Conservation (phyloP, 2,113 vertebrate species). For the Aplodontia rufa region DNA sequence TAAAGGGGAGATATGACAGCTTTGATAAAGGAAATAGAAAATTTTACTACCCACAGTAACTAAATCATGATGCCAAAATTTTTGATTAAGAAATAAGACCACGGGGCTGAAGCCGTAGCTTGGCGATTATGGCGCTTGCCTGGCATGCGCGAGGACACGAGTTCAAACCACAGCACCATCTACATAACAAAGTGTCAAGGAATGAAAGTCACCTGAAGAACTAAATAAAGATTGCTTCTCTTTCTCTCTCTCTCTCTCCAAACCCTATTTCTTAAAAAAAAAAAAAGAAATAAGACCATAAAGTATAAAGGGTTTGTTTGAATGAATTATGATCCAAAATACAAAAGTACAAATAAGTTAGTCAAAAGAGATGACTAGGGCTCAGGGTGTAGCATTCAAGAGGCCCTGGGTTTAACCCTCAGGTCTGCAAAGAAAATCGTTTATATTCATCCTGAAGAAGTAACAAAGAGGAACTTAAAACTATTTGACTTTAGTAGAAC, state of each 20-base stretch:
- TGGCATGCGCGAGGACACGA: too few species aligned
- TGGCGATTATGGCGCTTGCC: too few species aligned
- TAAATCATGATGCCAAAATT: constrained; percentile 6
- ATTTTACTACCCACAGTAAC: background rate
- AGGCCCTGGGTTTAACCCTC: background rate
- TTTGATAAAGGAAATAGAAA: background rate
- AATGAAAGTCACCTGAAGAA: too few species aligned
- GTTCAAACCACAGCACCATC: too few species aligned
- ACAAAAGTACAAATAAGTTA: background rate
- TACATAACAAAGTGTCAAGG: too few species aligned
- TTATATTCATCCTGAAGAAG: background rate
- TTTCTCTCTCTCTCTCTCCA: too few species aligned
- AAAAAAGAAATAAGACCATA: background rate
- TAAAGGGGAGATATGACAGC: background rate
- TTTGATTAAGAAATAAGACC: background rate
- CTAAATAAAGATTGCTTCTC: too few species aligned
- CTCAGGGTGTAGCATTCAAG: background rate
- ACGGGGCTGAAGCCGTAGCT: too few species aligned
- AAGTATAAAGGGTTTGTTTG: background rate
- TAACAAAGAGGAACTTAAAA: background rate
- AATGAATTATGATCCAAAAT: background rate
- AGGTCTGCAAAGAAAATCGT: background rate
- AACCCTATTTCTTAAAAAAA: too few species aligned
- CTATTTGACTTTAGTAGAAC: background rate
- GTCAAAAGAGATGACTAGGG: background rate